phyloP scores from a whole-genome alignment of 2,797 vertebrate genomes.

The Rhodeus uyekii region DNA sequence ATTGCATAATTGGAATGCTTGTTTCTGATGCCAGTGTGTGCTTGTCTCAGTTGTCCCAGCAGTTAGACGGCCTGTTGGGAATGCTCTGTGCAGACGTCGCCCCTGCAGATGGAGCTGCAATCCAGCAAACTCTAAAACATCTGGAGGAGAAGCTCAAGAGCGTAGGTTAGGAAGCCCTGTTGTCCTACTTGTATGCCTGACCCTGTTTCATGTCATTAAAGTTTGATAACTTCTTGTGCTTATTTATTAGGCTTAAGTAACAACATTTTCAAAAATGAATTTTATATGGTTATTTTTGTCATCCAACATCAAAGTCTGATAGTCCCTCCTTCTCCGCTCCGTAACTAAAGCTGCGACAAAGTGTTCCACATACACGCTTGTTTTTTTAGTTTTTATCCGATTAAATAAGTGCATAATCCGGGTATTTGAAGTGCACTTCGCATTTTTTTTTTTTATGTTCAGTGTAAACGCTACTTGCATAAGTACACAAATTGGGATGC shows the following conservation, averaged over 20 bases:
- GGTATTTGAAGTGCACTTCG: background rate
- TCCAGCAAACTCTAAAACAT: conserved; percentile 96
- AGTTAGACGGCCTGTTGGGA: conserved; percentile 93
- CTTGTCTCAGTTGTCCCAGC: conserved; percentile 89
- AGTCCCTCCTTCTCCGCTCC: background rate
- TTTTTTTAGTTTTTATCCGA: background rate
- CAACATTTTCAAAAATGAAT: background rate
- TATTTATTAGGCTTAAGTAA: background rate
- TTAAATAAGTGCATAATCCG: background rate
- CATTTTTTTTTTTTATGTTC: background rate
- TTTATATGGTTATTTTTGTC: background rate
- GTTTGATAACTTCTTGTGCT: background rate
- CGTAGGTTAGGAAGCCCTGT: conserved; percentile 82
- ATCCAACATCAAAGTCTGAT: background rate
- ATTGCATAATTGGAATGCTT: background rate
- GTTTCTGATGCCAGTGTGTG: background rate
- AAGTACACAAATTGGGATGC: background rate
- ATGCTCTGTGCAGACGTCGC: conserved; percentile 98
- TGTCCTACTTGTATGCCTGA: fast-evolving
- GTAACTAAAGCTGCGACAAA: background rate
- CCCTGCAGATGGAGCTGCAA: conserved; percentile 92
- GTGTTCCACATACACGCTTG: background rate
- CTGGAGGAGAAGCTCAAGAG: conserved; percentile 98
- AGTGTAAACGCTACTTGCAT: background rate
- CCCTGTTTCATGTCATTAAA: background rate